phyloP scores from a whole-genome alignment of 2,888 invertebrate species.

The Himalopsyche anomala region DNA sequence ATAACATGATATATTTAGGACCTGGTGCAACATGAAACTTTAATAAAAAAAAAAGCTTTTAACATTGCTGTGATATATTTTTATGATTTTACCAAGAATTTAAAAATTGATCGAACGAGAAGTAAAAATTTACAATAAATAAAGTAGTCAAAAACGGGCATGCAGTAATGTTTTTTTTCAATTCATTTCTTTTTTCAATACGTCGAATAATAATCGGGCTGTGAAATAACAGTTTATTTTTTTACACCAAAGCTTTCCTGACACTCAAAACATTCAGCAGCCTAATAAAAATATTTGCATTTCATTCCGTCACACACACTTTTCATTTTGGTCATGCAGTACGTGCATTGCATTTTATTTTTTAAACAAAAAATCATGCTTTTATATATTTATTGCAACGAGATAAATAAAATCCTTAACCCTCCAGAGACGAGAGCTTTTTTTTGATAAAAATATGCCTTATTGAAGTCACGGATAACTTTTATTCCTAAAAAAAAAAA shows the following conservation, averaged over 20 bases:
- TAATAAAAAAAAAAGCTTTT: neutral
- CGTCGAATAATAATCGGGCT: neutral
- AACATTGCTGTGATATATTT: neutral
- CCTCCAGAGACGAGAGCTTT: no score
- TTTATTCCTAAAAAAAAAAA: no score
- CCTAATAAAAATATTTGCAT: neutral
- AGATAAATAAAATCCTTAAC: no score
- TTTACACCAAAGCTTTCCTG: no score
- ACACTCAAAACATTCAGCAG: neutral
- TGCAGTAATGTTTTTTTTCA: neutral
- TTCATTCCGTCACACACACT: neutral
- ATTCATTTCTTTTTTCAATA: neutral
- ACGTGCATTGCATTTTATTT: neutral
- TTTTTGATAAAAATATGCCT: no score
- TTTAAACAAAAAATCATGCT: no score
- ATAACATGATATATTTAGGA: no score
- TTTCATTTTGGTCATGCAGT: neutral
- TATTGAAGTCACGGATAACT: no score
- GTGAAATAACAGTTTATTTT: no score
- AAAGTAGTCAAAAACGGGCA: neutral
- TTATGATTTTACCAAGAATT: no score
- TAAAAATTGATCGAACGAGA: neutral
- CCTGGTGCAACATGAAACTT: neutral
- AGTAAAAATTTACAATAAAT: neutral
- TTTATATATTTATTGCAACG: no score